phyloP scores from a whole-genome alignment of 2,113 vertebrate species.

The Lathamus discolor region DNA sequence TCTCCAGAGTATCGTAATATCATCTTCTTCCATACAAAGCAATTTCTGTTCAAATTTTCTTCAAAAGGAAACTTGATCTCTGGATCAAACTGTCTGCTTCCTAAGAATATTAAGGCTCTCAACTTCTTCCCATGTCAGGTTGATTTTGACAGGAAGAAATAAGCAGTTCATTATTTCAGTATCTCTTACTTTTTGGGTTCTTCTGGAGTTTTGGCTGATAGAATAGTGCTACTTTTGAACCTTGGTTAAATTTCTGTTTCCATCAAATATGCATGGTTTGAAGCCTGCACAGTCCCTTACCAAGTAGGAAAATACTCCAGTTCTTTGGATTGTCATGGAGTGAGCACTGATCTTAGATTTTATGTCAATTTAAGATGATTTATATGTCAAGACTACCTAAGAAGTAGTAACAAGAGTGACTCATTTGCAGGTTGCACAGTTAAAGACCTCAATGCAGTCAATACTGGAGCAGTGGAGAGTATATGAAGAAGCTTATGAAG shows the following conservation, averaged over 20 bases:
- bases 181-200: background rate
- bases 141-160: background rate
- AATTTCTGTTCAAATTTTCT: constrained; percentile 11
- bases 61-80: background rate
- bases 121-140: background rate
- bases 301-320: background rate
- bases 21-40: background rate
- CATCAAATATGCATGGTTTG: background rate
- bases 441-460: constrained; percentile 65
- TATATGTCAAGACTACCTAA: background rate
- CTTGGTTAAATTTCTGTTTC: background rate
- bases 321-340: background rate
- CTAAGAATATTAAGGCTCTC: background rate
- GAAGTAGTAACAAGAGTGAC: background rate
- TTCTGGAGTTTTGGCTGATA: background rate
- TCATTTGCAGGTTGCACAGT: constrained; percentile 61
- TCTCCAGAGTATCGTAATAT: background rate
- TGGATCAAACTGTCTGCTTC: background rate
- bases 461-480: constrained; percentile 73
- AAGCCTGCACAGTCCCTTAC: background rate
- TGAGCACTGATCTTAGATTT: background rate
- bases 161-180: background rate
- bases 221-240: background rate
- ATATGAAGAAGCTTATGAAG: constrained; percentile 63
- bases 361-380: background rate